Evolutionary conservation across 2,888 invertebrate genomes (phyloP), one percentile per base, ranked within the genome.

Genomic region (Diabrotica balteata): DNA sequence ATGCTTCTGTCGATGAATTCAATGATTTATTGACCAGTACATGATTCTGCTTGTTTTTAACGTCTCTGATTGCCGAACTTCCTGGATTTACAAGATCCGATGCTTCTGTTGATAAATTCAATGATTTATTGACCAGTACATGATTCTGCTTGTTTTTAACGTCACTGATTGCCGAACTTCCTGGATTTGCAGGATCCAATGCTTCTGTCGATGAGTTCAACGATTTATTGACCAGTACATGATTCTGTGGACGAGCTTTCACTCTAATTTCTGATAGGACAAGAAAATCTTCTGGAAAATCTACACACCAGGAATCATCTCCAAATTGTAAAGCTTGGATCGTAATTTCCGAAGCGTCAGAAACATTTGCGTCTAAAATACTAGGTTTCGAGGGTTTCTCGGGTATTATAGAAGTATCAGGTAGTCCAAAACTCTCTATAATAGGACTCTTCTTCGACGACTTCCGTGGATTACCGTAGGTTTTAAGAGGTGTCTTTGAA

Each of bases 361-460:
- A 68, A 57, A 72, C 69, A 63, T 72, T 73, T 62, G 67, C 67
- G 67, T 74, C 75, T 63, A 73, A 69, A 52, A 66, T 71, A 44
- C 65, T 64, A 51, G 66, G 63, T 10, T 64, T 58, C 54, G 69
- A 66, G 8, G 65, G 68, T 44, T 70, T 66, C n/a, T 77, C 59
- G 32, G 79, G 75, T 63, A 80, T 72, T 51, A 81, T 77, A 11
- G 81, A 78, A 63, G 76, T 75, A 73, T 82, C 82, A 8, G 81
- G 80, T 59, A 81, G 72, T 51, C 75, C 80, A 68, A 81, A 80
- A 73, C 78, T 80, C 74, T 82, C 81, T 50, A 78, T 71, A 1
- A 75, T 62, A 44, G 66, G 63, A 32, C 57, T 62, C 69, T 75
- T 76, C n/a, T 57, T 46, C 17, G 67, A 66, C 46, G 57, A 71